Conservation (phyloP, 2,113 vertebrate species). For the Sylvilagus bachmani region DNA sequence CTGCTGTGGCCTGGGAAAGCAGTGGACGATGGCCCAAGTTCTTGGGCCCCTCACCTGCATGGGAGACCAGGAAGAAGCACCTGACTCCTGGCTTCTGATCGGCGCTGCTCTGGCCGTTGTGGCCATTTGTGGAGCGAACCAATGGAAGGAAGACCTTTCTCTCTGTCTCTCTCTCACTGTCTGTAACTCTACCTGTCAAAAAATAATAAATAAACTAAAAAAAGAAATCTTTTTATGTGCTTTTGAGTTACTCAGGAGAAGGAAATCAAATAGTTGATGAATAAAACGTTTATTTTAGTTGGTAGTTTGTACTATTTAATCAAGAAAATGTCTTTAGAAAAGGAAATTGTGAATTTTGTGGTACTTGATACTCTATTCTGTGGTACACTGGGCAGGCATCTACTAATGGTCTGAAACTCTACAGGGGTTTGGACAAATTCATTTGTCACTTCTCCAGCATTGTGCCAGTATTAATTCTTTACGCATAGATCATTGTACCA, state of each 20-base stretch:
- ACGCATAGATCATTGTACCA: rapidly evolving
- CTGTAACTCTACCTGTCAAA: too few relatives aligned
- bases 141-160: too few relatives aligned
- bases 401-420: background rate
- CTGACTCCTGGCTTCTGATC: too few relatives aligned
- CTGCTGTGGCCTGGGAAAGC: too few relatives aligned
- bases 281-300: constrained; percentile 38
- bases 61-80: too few relatives aligned
- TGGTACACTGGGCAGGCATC: background rate
- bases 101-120: too few relatives aligned
- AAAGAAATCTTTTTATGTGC: background rate
- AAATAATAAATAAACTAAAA: too few relatives aligned
- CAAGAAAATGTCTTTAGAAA: constrained; percentile 12
- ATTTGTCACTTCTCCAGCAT: background rate
- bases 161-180: too few relatives aligned
- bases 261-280: background rate
- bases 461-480: too few relatives aligned
- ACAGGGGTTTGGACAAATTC: background rate
- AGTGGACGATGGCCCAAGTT: too few relatives aligned
- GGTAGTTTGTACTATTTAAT: background rate
- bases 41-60: too few relatives aligned
- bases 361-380: background rate
- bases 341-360: background rate
- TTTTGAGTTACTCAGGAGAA: constrained; percentile 47
- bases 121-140: too few relatives aligned